Evolutionary conservation across 2,888 invertebrate species (phyloP).

Genomic region (Trachelus stipa): DNA sequence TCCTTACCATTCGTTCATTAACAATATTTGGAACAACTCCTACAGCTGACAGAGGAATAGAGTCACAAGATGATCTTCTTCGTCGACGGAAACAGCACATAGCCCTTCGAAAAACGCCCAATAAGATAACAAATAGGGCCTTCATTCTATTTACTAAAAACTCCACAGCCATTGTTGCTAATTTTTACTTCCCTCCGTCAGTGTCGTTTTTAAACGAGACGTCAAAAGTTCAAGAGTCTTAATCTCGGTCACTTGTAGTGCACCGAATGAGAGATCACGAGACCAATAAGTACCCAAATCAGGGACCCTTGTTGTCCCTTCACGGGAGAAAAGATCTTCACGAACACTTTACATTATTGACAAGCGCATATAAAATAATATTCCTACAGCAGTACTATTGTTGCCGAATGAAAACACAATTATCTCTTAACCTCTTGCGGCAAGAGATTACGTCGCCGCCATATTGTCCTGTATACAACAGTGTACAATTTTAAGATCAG

Average conservation of each 20-base stretch:
- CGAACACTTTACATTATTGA: background rate
- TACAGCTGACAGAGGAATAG: slow-evolving; percentile 71
- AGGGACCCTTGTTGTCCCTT: background rate
- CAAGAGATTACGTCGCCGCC: too few species aligned
- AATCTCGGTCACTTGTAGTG: background rate
- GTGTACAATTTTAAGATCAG: too few species aligned
- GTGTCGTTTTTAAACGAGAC: too few species aligned
- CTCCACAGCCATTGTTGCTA: slow-evolving; percentile 63
- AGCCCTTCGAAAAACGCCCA: slow-evolving; percentile 71
- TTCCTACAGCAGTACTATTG: too few species aligned
- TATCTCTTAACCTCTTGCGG: too few species aligned
- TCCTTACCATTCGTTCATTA: slow-evolving; percentile 33
- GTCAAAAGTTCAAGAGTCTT: background rate
- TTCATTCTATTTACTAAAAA: slow-evolving; percentile 70
- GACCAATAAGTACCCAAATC: background rate
- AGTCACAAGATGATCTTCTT: slow-evolving; percentile 69
- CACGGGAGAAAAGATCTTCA: background rate
- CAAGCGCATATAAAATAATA: too few species aligned
- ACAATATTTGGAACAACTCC: slow-evolving; percentile 68
- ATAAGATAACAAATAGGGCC: slow-evolving; percentile 69
- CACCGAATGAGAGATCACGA: background rate
- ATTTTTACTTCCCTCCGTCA: background rate
- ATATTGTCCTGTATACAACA: too few species aligned
- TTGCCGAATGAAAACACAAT: too few species aligned
- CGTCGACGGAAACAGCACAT: slow-evolving; percentile 73